Conservation (phyloP, 2,113 vertebrate genomes). For the Balaeniceps rex region DNA sequence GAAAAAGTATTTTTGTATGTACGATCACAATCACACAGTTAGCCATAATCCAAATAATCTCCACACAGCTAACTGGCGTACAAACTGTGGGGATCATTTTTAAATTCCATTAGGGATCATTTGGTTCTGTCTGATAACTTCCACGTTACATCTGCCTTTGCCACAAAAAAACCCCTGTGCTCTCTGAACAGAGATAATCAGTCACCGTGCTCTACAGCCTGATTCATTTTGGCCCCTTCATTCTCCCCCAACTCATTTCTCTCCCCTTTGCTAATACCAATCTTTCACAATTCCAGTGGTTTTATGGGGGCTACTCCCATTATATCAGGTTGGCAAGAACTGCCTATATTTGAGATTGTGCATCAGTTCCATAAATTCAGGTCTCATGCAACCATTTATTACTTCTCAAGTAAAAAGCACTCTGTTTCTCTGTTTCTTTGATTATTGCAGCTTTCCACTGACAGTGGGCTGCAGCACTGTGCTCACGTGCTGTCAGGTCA, state of each 20-base stretch:
- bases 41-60: neutral
- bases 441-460: neutral
- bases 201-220: fast-evolving
- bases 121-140: neutral
- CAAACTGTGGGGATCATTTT: neutral
- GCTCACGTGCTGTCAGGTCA: fast-evolving
- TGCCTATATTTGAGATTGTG: neutral
- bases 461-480: neutral
- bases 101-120: neutral
- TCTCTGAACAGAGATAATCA: neutral
- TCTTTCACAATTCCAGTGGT: neutral
- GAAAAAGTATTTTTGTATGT: neutral
- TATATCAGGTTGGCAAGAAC: neutral
- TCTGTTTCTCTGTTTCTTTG: neutral
- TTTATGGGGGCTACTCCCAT: neutral
- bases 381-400: neutral
- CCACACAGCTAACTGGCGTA: neutral
- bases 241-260: fast-evolving
- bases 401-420: neutral
- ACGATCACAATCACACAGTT: neutral
- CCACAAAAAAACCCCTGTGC: fast-evolving
- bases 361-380: neutral
- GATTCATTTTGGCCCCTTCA: neutral
- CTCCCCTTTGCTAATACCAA: neutral
- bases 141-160: neutral